Base-by-base conservation (phyloP, 2,797 vertebrate genomes). In the Pyrrhura leucotis region DNA sequence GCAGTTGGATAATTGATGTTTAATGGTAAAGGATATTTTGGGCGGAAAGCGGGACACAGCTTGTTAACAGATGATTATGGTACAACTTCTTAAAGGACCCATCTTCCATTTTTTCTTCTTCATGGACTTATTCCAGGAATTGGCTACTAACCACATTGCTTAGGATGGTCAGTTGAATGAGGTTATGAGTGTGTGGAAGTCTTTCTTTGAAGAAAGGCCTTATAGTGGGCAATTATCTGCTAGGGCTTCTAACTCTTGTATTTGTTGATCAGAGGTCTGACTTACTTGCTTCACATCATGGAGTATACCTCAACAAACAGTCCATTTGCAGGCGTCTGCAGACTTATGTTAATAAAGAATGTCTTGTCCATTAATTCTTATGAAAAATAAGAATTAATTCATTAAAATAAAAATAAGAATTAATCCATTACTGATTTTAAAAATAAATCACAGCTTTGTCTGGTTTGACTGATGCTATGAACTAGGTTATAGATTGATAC, bases 261-360 rank as follows among this genome's bases (percentile, higher is more conserved):
- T 40, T 23, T 16, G 0, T 63, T 40, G 20, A 45, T 75, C 74
- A 12, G 19, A 17, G 31, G 11, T 25, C 28, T 53, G 31, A 42
- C 16, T 20, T 23, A 7, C 47, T 8, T 37, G 13, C 2, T 2
- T 35, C 26, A 5, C 2, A 1, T 14, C 12, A 23, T 14, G 12
- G 10, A 26, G 9, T 35, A 5, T 5, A 7, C 14, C 10, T 62
- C 28, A 3, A 40, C 18, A 82, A n/a, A 2, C 0, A 1, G 14
- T n/a, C 35, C 13, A 16, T 56, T 37, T 39, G 22, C 19, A n/a
- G 61, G 12, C n/a, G 19, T 15, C 39, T 25, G 26, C 0, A 0
- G n/a, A 63, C 22, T 47, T 51, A 22, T 23, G 33, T 6, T 19
- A 40, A 26, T 45, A 54, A 65, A 16, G 6, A 7, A 17, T 8